phyloP scores from a whole-genome alignment of 2,113 vertebrate species.

The Prietella phreatophila region DNA sequence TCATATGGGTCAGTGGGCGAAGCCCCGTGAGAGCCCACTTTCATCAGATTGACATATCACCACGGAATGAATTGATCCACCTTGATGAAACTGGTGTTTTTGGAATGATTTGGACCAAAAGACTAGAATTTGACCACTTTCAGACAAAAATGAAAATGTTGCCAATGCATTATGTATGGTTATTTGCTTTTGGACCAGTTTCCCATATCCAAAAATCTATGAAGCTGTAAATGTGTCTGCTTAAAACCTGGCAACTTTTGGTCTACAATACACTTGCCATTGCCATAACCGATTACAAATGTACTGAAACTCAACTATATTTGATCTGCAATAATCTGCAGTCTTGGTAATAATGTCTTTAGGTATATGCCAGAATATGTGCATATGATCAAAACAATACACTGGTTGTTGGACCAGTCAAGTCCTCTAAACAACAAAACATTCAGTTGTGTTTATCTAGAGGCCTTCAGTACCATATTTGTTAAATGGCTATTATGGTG shows the following conservation, averaged over 20 bases:
- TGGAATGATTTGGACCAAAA: background rate
- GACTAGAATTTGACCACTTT: background rate
- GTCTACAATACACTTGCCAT: too few species aligned
- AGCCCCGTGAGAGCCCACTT: background rate
- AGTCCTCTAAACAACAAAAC: background rate
- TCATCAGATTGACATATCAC: background rate
- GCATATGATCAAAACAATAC: background rate
- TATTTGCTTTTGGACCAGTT: background rate
- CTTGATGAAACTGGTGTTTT: background rate
- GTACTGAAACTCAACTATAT: background rate
- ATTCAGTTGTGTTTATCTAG: background rate
- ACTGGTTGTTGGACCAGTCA: background rate
- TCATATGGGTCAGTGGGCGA: background rate
- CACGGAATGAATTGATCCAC: background rate
- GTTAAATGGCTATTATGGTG: background rate
- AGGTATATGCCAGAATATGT: background rate
- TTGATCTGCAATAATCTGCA: background rate
- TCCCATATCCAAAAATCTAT: background rate
- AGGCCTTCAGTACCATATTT: background rate
- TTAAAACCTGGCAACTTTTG: too few species aligned
- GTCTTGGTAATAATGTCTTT: background rate
- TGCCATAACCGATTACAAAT: background rate
- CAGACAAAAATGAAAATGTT: background rate
- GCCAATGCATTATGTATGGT: background rate
- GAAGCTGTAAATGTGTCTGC: too few species aligned